A percentile compares a stretch with the other conserved stretches of the same genome.
Conservation (phyloP, 2,888 invertebrate genomes). For the Dryadula phaetusa region DNA sequence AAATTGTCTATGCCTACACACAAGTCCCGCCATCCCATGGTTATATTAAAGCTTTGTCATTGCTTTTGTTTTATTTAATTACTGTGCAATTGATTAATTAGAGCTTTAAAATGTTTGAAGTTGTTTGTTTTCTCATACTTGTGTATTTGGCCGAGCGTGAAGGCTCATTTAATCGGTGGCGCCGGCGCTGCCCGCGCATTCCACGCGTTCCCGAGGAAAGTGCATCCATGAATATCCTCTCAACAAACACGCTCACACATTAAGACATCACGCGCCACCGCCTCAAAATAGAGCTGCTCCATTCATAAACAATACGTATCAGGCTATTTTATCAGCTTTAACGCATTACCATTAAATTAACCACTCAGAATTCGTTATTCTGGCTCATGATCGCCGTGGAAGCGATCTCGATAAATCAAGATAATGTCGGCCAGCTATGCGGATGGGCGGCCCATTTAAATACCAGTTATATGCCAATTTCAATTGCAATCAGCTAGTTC, state of each 20-base stretch:
- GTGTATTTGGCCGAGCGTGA: conserved; percentile 17
- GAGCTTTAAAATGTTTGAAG: background rate
- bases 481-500: conserved; percentile 65
- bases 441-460: conserved; percentile 74
- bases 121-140: background rate
- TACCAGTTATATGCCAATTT: conserved; percentile 74
- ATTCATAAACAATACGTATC: conserved; percentile 75
- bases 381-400: conserved; percentile 63
- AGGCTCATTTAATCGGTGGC: conserved; percentile 45
- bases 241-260: conserved; percentile 63
- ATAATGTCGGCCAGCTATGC: conserved; percentile 73
- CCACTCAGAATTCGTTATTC: conserved; percentile 62
- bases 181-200: conserved; percentile 57
- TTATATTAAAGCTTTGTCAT: background rate
- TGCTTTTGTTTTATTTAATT: background rate
- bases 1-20: background rate
- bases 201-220: conserved; percentile 59
- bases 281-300: conserved; percentile 69
- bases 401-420: conserved; percentile 71
- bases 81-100: background rate
- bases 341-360: conserved; percentile 67
- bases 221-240: conserved; percentile 69
- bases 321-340: conserved; percentile 65
- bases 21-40: background rate
- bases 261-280: conserved; percentile 68